Conservation (phyloP, 92 coral and sea anemone species). For the Porites lobata region DNA sequence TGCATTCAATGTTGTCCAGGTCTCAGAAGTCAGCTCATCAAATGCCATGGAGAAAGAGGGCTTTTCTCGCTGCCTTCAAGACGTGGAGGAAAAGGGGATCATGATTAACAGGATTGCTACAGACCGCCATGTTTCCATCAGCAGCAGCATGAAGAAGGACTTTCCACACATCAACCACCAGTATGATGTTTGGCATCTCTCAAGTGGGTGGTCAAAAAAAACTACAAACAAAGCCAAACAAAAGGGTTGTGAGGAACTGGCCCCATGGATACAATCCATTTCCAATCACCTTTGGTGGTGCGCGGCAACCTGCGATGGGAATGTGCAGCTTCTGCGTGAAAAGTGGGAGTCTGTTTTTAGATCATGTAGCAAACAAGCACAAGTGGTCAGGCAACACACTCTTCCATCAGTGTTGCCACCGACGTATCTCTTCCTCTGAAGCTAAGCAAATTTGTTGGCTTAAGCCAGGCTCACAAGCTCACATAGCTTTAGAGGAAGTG, state of each 20-base stretch:
- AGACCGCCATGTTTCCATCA: constrained; percentile 69
- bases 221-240: constrained; percentile 64
- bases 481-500: constrained; percentile 47
- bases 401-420: constrained; percentile 63
- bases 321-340: constrained; percentile 56
- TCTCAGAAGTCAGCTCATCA: constrained; percentile 24
- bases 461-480: constrained; percentile 55
- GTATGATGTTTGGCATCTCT: constrained; percentile 76
- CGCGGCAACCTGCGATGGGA: constrained; percentile 68
- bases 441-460: constrained; percentile 60
- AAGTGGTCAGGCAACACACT: constrained; percentile 35
- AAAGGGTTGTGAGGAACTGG: constrained; percentile 45
- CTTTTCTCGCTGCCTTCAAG: constrained; percentile 13
- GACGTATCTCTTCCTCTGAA: constrained; percentile 34
- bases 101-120: constrained; percentile 48
- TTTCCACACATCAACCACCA: constrained; percentile 59
- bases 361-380: constrained; percentile 59
- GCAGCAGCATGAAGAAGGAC: constrained; percentile 61
- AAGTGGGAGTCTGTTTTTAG: constrained; percentile 65
- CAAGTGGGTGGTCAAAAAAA: constrained; percentile 69
- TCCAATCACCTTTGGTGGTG: constrained; percentile 80
- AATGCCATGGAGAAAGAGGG: constrained; percentile 68
- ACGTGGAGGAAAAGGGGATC: constrained; percentile 2
- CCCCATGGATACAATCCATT: constrained; percentile 63
- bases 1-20: constrained; percentile 37